Base-by-base conservation (phyloP, 2,888 invertebrate genomes). In the Apoda limacodes region DNA sequence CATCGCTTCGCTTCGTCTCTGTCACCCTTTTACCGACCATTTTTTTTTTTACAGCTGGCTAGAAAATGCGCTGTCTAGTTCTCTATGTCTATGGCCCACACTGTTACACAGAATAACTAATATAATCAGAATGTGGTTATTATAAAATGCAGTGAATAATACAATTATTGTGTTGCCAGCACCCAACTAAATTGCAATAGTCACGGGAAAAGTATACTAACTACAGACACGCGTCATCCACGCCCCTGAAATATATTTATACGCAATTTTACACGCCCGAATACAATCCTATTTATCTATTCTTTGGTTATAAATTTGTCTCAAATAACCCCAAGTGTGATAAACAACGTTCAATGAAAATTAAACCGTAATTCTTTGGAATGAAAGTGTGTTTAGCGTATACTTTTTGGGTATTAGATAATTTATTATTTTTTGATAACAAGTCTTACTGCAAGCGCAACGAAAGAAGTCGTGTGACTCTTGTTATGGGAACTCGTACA, bases 191-290 rank as follows among this genome's bases (percentile, higher is more conserved):
- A 62, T 62, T 45, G 46, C 48, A 51, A 41, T 40, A 46, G 66
- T 72, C 75, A 76, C 74, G 78, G 78, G 72, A 74, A 71, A 57
- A 44, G 32, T 46, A 25, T 23, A 25, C 50, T 70, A 76, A 78
- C 67, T 45, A 60, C 45, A 41, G 52, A 28, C 78, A 72, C 78
- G 72, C 65, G 74, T 25, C 53, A 33, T 26, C 42, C 55, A 63
- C 78, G 76, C 78, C 78, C 70, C 53, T 42, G 43, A 52, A 58
- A 72, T 78, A 68, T 56, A 61, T 59, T 53, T 46, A 43, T 42
- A 44, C 42, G 52, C 57, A 52, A 62, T 61, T 59, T 52, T 43
- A 46, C 48, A 59, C 56, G 59, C 60, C 54, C 57, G 49, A 53
- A 58, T 46, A 56, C 50, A 59, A 63, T 67, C 54, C 57, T 67